phyloP scores from a whole-genome alignment of 2,113 vertebrate species.

The Nothoprocta pentlandii region DNA sequence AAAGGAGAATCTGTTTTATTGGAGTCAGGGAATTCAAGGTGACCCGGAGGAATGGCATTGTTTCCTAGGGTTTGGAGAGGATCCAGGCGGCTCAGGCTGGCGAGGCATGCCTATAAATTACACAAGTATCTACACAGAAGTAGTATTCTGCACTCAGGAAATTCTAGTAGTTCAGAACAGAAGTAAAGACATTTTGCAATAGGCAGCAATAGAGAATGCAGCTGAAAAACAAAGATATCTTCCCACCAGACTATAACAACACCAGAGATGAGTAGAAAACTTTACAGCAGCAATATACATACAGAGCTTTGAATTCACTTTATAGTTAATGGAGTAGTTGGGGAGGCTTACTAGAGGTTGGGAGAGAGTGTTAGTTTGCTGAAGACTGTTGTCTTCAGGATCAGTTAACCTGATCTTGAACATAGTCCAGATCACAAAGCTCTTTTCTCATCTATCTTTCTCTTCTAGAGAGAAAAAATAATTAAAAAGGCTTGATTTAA shows the following conservation, averaged over 20 bases:
- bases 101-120: background rate
- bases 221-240: background rate
- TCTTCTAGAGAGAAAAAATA: background rate
- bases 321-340: background rate
- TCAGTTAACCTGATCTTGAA: background rate
- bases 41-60: background rate
- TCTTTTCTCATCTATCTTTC: background rate
- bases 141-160: background rate
- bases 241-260: background rate
- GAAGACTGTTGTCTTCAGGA: background rate
- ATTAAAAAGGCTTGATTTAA: background rate
- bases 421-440: background rate
- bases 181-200: background rate
- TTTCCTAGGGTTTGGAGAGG: background rate
- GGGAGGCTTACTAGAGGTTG: background rate
- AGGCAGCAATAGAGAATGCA: background rate
- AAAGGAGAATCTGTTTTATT: background rate
- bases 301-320: background rate
- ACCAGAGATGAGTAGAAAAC: background rate
- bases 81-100: background rate
- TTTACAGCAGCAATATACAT: background rate
- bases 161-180: background rate
- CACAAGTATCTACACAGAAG: background rate
- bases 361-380: background rate
- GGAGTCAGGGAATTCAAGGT: background rate